Conservation (phyloP, 1,140 invertebrate species). For the Saccostrea cuccullata region DNA sequence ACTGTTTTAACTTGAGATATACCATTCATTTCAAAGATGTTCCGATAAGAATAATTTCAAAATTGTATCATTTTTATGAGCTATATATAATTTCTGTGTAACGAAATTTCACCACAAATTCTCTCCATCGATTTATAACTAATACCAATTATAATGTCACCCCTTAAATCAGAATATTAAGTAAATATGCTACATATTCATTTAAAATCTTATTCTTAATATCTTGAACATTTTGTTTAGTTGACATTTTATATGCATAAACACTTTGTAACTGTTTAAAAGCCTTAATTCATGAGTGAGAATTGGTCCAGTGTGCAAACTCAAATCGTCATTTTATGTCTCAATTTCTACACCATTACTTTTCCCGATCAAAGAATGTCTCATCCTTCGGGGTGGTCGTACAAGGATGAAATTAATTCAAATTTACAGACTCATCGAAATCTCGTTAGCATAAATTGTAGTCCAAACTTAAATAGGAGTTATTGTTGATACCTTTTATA, state of each 20-base stretch:
- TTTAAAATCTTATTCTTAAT: no score
- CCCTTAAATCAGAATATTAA: no score
- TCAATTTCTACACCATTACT: conserved; percentile 10
- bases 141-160: neutral
- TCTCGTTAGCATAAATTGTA: conserved; percentile 31
- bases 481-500: conserved; percentile 12
- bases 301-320: neutral
- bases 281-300: neutral
- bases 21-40: neutral
- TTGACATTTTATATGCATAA: no score
- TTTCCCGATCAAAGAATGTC: neutral
- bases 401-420: conserved; percentile 11
- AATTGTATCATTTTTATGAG: neutral
- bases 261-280: neutral
- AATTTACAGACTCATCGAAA: conserved; percentile 31
- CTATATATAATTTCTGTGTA: neutral
- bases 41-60: neutral
- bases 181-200: no score
- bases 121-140: neutral
- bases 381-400: conserved; percentile 5
- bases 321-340: conserved; percentile 28
- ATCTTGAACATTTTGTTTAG: no score
- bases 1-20: neutral
- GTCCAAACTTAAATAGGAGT: neutral
- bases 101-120: neutral